phyloP scores from a whole-genome alignment of 2,888 invertebrate genomes.

The Drosophila yooni region DNA sequence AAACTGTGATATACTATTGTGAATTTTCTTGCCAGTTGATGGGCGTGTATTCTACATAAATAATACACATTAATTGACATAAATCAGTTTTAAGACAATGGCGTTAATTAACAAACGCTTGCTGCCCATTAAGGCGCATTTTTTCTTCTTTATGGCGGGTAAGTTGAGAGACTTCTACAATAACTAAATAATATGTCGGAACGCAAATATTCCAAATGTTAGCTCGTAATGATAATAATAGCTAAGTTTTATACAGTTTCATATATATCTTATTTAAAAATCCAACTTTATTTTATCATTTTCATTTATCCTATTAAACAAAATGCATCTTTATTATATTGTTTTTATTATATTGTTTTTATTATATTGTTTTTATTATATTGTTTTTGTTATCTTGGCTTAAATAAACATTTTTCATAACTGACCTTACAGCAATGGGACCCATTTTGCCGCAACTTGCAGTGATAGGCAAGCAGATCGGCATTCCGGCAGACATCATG shows the following conservation, averaged over 20 bases:
- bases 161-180: conserved; percentile 82
- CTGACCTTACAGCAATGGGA: conserved; percentile 88
- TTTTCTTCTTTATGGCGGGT: conserved; percentile 95
- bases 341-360: background rate
- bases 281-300: too few relatives aligned
- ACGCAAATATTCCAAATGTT: background rate
- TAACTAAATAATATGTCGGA: background rate
- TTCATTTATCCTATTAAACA: background rate
- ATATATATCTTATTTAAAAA: background rate
- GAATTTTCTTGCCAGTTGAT: background rate
- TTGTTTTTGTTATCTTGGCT: background rate
- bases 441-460: conserved; percentile 92
- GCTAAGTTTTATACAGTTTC: too few relatives aligned
- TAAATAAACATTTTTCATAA: conserved; percentile 1
- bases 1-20: conserved; percentile 66
- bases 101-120: conserved; percentile 89
- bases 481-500: conserved; percentile 91
- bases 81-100: conserved; percentile 78
- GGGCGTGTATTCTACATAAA: background rate
- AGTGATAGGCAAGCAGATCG: conserved; percentile 92
- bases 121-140: conserved; percentile 93
- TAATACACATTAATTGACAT: background rate
- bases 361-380: background rate
- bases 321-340: background rate
- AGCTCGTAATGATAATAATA: background rate